A percentile compares a stretch with the other conserved stretches of the same genome.
Evolutionary conservation across 1,140 invertebrate genomes (phyloP).

Genomic region (Megathymus violae): DNA sequence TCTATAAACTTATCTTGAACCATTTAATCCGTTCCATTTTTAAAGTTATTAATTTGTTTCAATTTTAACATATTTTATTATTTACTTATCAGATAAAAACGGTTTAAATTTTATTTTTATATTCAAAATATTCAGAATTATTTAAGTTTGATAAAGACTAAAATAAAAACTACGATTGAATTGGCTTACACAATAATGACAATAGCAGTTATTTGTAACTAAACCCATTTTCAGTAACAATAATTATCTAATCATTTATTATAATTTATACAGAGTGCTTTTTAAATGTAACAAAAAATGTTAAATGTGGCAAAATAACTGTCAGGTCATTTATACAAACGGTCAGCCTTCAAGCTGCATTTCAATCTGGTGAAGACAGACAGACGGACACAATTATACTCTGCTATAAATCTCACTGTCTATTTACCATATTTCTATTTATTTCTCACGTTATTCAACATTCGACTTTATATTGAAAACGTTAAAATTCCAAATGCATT

Average conservation of each 20-base stretch:
- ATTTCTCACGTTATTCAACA: slow-evolving; percentile 22
- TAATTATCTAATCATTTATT: neutral
- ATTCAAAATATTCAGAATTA: too few relatives aligned
- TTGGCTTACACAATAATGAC: too few relatives aligned
- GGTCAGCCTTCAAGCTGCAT: slow-evolving; percentile 50
- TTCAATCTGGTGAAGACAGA: slow-evolving; percentile 51
- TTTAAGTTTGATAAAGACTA: too few relatives aligned
- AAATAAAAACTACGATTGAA: too few relatives aligned
- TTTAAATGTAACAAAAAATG: slow-evolving; percentile 4
- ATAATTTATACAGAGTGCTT: neutral
- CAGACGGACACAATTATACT: slow-evolving; percentile 55
- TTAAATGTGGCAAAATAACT: slow-evolving; percentile 21
- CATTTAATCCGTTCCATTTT: too few relatives aligned
- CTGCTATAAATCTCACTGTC: slow-evolving; percentile 60
- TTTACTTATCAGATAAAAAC: too few relatives aligned
- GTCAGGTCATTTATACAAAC: slow-evolving; percentile 45
- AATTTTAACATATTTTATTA: too few relatives aligned
- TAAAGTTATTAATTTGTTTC: too few relatives aligned
- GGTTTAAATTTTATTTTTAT: too few relatives aligned
- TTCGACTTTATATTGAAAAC: neutral
- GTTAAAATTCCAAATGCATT: neutral
- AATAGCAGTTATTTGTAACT: too few relatives aligned
- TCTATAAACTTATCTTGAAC: too few relatives aligned
- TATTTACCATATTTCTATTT: slow-evolving; percentile 58
- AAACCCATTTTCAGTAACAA: too few relatives aligned